Evolutionary conservation across 2,797 vertebrate genomes (phyloP), one percentile per base, ranked within the genome.

Genomic region (Heliangelus exortis): DNA sequence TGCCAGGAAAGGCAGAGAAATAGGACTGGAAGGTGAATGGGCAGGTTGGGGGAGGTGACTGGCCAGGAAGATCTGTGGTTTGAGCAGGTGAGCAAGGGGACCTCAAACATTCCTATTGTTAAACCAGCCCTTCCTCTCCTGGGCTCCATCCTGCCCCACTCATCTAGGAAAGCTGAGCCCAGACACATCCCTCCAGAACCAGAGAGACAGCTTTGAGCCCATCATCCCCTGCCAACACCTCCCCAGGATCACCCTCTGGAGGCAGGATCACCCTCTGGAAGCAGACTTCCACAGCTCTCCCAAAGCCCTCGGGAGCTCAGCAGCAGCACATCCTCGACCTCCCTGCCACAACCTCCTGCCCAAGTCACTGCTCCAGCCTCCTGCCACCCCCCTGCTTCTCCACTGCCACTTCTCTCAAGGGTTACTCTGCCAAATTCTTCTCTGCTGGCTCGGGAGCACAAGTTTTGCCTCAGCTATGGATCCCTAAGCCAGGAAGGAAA

Each of bases 241-340:
- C 41, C 53, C n/a, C 58, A 15, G 47, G 25, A 26, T 34, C 53
- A 8, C 1, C 83, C 5, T 6, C 51, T 8, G 31, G 15, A 19
- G 19, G 45, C 45, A 45, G 45, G 36, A 36, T 36, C 36, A 9
- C 12, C 34, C 53, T 61, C 55, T 12, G 2, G 2, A 20, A 21
- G 45, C 45, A 47, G 45, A 9, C 45, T 47, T 45, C 43, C 43
- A 17, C 43, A 45, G 43, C 43, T 21, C 15, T 2, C 45, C 16
- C 47, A 14, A 31, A 17, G 23, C 9, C 68, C 16, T 1, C 31
- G 0, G 0, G 2, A 53, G 51, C 45, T 3, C 72, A 53, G n/a
- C 16, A 1, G n/a, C 74, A 50, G 45, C 65, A 21, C 36, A 58
- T 51, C 48, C 33, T 2, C 13, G 33, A 34, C 28, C 16, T 4